A percentile compares a stretch with the other conserved stretches of the same genome.
These are phyloP conservation scores for Apolygus lucorum DNA, from an alignment of 1,140 invertebrate species.

Conservation along the genomic window DNA sequence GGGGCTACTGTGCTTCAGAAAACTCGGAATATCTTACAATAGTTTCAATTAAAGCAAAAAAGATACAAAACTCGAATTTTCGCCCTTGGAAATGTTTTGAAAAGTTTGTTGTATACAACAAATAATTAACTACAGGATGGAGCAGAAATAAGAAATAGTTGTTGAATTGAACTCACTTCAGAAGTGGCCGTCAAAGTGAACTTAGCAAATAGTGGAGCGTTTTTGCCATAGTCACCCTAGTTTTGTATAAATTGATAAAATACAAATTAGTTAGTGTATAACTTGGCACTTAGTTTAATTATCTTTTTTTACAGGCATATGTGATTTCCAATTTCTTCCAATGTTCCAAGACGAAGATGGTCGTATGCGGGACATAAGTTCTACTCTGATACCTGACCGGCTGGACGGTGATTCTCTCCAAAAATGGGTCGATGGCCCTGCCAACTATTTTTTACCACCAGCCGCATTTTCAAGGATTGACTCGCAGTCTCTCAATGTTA, in stretches of 20 bases:
- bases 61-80: no score
- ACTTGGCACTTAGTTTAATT: neutral
- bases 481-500: slow-evolving; percentile 46
- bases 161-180: no score
- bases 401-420: slow-evolving; percentile 44
- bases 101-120: no score
- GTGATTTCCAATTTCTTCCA: slow-evolving; percentile 87
- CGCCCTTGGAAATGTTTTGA: no score
- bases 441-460: slow-evolving; percentile 63
- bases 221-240: neutral
- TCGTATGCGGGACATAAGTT: slow-evolving; percentile 50
- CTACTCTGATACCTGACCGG: slow-evolving; percentile 53
- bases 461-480: slow-evolving; percentile 69
- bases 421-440: slow-evolving; percentile 50
- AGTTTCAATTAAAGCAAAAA: no score
- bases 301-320: slow-evolving; percentile 57
- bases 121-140: no score
- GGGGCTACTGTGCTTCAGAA: no score
- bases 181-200: no score
- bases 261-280: neutral
- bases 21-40: no score
- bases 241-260: neutral
- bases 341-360: slow-evolving; percentile 43
- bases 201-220: no score
- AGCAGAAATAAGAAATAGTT: no score